Conservation (phyloP, 2,888 invertebrate genomes). For the Eumerus sabulonum region DNA sequence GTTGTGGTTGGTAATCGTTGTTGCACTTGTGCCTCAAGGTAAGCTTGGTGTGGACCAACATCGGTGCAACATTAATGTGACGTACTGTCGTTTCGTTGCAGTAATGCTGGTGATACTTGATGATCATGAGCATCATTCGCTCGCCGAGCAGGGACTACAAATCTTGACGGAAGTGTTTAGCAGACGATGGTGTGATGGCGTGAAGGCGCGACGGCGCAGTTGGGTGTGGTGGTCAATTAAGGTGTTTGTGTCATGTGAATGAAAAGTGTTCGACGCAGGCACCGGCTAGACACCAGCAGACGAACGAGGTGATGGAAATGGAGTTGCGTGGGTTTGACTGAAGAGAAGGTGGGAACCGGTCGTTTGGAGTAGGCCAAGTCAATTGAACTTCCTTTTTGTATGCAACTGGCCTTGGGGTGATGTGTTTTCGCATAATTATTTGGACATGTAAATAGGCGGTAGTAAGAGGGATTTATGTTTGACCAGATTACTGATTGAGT, state of each 20-base stretch:
- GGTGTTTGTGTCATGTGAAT: constrained; percentile 54
- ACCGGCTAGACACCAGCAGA: constrained; percentile 5
- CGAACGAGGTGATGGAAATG: constrained; percentile 15
- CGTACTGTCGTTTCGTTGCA: constrained; percentile 27
- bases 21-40: constrained; percentile 45
- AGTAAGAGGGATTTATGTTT: constrained; percentile 10
- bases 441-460: constrained; percentile 31
- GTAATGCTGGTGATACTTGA: constrained; percentile 21
- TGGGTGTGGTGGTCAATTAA: constrained; percentile 66
- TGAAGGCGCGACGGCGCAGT: neutral
- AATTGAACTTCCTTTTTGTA: constrained; percentile 58
- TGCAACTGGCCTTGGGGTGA: constrained; percentile 37
- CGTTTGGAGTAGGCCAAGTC: constrained; percentile 32
- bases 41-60: constrained; percentile 24
- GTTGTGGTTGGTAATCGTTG: too few relatives aligned
- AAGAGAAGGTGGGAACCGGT: constrained; percentile 28
- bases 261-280: constrained; percentile 3
- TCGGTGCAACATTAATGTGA: constrained; percentile 16
- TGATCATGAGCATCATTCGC: constrained; percentile 36
- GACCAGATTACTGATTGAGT: neutral
- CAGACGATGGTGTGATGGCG: constrained; percentile 31
- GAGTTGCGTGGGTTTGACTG: constrained; percentile 43
- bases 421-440: constrained; percentile 29
- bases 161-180: neutral
- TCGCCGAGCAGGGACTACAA: constrained; percentile 1